These are phyloP conservation scores for Procavia capensis DNA, from an alignment of 2,113 vertebrate genomes.

Conservation along the genomic window DNA sequence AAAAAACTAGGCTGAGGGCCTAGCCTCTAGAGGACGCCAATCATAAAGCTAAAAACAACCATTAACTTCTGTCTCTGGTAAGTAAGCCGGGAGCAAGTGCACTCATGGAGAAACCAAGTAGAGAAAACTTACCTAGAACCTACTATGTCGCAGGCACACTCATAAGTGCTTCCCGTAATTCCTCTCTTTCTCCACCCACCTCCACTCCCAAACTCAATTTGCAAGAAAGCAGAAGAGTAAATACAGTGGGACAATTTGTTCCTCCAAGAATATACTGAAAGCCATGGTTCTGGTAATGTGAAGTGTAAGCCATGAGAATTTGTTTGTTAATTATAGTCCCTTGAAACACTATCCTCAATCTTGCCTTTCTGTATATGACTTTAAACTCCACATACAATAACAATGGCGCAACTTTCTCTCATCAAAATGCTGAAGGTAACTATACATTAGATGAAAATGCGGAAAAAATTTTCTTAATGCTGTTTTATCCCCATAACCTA, in stretches of 20 bases:
- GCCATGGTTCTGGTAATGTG: not conserved
- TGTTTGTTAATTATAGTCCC: slow-evolving; percentile 33
- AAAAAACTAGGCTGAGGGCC: not conserved
- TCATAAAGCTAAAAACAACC: slow-evolving; percentile 37
- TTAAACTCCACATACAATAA: slow-evolving; percentile 3
- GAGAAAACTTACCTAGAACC: not conserved
- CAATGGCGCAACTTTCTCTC: not conserved
- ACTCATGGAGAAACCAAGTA: not conserved
- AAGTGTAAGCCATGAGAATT: slow-evolving; percentile 20
- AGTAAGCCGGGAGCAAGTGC: not conserved
- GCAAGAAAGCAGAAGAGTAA: slow-evolving; percentile 25
- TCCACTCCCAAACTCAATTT: slow-evolving; percentile 20
- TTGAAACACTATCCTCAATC: not conserved
- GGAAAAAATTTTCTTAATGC: not conserved
- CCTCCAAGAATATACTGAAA: not conserved
- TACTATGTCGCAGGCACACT: not conserved
- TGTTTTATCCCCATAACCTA: slow-evolving; percentile 1
- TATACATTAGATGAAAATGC: not conserved
- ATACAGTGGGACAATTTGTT: not conserved
- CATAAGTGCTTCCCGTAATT: not conserved
- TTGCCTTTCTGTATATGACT: slow-evolving; percentile 27
- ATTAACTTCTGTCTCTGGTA: not conserved
- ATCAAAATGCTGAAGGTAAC: not conserved
- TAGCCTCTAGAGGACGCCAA: not conserved
- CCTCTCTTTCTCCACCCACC: not conserved